Percentiles rank a stretch among this genome's conserved stretches.
Evolutionary conservation across 2,797 vertebrate genomes (phyloP).

Genomic region (Melanotaenia pygmaea): DNA sequence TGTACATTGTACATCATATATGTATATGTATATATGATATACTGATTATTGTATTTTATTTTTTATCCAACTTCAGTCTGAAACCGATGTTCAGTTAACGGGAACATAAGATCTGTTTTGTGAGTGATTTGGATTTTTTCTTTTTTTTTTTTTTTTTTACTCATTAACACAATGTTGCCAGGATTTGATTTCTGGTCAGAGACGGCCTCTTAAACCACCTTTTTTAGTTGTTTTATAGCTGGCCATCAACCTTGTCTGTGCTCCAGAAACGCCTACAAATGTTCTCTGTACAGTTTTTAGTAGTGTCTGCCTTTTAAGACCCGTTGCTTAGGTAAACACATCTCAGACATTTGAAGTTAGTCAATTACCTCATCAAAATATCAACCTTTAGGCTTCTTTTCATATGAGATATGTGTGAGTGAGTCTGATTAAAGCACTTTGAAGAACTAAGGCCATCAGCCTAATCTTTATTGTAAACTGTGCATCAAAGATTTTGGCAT

Average conservation of each 20-base stretch:
- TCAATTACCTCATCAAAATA: slow-evolving; percentile 39
- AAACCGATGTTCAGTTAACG: slow-evolving; percentile 41
- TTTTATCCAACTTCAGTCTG: slow-evolving; percentile 41
- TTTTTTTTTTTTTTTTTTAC: slow-evolving; percentile 66
- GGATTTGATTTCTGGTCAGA: slow-evolving; percentile 50
- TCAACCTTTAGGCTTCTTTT: slow-evolving; percentile 42
- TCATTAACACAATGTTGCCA: slow-evolving; percentile 35
- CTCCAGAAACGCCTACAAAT: slow-evolving; percentile 17
- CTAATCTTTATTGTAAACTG: slow-evolving; percentile 43
- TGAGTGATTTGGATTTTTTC: slow-evolving; percentile 46
- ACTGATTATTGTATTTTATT: slow-evolving; percentile 27
- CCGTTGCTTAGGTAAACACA: slow-evolving; percentile 28
- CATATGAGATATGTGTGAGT: slow-evolving; percentile 37
- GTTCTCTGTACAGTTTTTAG: slow-evolving; percentile 50
- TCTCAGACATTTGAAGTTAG: slow-evolving; percentile 35
- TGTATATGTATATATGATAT: slow-evolving; percentile 15
- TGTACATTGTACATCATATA: slow-evolving; percentile 33
- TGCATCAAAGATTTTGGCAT: slow-evolving; percentile 61
- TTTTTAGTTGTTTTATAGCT: slow-evolving; percentile 77
- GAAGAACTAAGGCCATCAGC: slow-evolving; percentile 54
- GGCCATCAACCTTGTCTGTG: slow-evolving; percentile 26
- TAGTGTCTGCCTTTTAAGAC: slow-evolving; percentile 13
- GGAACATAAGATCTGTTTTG: slow-evolving; percentile 39
- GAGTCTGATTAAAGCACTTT: slow-evolving; percentile 55
- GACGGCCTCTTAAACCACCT: slow-evolving; percentile 66